Base-by-base conservation (phyloP, 2,888 invertebrate genomes). In the Eristalis arbustorum region DNA sequence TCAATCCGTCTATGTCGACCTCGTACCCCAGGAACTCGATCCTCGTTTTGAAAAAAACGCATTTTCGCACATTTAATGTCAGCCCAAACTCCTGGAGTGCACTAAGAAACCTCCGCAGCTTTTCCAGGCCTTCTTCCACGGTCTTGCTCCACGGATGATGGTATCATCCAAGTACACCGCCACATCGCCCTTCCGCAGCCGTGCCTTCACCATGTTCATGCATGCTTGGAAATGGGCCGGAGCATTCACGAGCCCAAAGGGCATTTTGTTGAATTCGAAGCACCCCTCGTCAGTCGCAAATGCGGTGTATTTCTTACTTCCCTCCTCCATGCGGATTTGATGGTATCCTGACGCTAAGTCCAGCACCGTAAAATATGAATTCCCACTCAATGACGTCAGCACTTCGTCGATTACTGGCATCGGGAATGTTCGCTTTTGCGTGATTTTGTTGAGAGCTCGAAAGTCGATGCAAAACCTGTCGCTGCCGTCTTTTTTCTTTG, bases 211-310 rank as follows among this genome's bases (percentile, higher is more conserved):
- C n/a, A n/a, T n/a, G n/a, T n/a, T n/a, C n/a, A n/a, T n/a, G n/a
- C n/a, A n/a, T 3, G 62, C 40, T 23, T 72, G 42, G 13, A 61
- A 72, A n/a, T 72, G 42, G 0, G 28, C n/a, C n/a, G n/a, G n/a
- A n/a, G n/a, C n/a, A n/a, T n/a, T n/a, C n/a, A n/a, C n/a, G n/a
- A n/a, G n/a, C n/a, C n/a, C n/a, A n/a, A n/a, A n/a, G n/a, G n/a
- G n/a, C n/a, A n/a, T n/a, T 31, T 66, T 11, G 23, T 71, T 79
- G 18, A 75, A 79, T 40, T 84, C 79, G 25, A 71, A 79, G 31
- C 10, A 40, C 25, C 8, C 72, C 83, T 25, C 11, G 23, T 74
- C 73, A 14, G 80, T 85, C 4, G 66, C 56, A 31, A 77, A 85
- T 1, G 68, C 78, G 0, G 77, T 78, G 59, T 25, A 57, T 37